phyloP scores from a whole-genome alignment of 2,113 vertebrate species.

The Epinephelus fuscoguttatus region DNA sequence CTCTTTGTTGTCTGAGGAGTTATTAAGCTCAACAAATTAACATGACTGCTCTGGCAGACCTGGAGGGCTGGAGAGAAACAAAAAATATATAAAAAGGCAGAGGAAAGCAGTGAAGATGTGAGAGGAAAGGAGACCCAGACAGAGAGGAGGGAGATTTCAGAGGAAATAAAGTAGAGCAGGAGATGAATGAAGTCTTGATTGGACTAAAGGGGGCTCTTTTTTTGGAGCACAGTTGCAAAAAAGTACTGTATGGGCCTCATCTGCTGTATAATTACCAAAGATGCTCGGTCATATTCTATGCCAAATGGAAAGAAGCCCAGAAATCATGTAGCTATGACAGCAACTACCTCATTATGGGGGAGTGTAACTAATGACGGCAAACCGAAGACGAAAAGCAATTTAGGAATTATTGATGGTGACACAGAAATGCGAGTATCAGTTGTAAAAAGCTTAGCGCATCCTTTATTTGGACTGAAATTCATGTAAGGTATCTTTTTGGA shows the following conservation, averaged over 20 bases:
- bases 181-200: constrained; percentile 37
- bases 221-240: constrained; percentile 24
- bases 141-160: constrained; percentile 23
- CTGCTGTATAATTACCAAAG: constrained; percentile 57
- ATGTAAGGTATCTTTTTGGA: constrained; percentile 1
- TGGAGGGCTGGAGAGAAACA: constrained; percentile 29
- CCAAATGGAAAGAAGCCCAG: constrained; percentile 76
- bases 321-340: constrained; percentile 69
- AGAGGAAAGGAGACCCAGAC: constrained; percentile 16
- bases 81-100: constrained; percentile 12
- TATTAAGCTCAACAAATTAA: constrained; percentile 73
- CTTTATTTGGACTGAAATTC: constrained; percentile 15
- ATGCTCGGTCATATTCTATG: constrained; percentile 47
- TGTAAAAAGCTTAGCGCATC: background rate
- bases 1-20: constrained; percentile 71
- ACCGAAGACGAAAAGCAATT: constrained; percentile 49
- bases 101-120: constrained; percentile 29
- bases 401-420: constrained; percentile 40
- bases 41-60: constrained; percentile 49
- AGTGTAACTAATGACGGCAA: constrained; percentile 60
- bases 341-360: constrained; percentile 58
- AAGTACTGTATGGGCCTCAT: constrained; percentile 44
- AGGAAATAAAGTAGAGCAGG: constrained; percentile 34
- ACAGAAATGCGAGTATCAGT: constrained; percentile 22
- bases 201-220: constrained; percentile 34